Percentiles rank a stretch among this genome's conserved stretches.
Evolutionary conservation across 2,113 vertebrate genomes (phyloP).

Genomic region (Hypanus sabinus): DNA sequence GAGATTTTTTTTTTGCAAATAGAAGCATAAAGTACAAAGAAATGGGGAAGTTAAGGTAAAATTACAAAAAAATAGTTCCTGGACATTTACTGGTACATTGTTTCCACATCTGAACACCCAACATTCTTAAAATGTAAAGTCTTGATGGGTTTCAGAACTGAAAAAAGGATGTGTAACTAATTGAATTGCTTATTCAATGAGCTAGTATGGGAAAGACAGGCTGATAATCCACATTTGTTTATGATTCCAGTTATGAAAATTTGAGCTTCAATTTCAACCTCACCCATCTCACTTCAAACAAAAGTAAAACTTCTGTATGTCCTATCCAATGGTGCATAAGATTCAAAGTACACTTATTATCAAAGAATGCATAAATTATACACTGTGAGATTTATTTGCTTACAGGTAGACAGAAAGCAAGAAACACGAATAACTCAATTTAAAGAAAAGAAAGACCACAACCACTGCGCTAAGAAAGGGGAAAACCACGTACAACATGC

Average conservation of each 20-base stretch:
- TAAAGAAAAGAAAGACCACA: no score
- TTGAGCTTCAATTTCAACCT: not conserved
- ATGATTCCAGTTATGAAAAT: not conserved
- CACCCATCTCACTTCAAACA: not conserved
- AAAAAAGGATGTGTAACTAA: not conserved
- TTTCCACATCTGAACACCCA: not conserved
- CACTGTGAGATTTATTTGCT: no score
- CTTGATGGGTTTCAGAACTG: not conserved
- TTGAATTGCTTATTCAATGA: not conserved
- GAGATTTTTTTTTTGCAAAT: not conserved
- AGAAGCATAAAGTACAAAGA: not conserved
- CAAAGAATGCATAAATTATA: no score
- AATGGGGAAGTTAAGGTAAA: no score
- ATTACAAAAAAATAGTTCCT: no score
- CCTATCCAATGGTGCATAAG: no score
- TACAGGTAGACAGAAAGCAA: no score
- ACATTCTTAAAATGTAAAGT: not conserved
- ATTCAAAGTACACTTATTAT: no score
- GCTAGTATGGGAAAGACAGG: not conserved
- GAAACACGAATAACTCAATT: no score
- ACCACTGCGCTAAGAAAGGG: no score
- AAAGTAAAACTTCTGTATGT: not conserved
- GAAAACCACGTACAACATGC: no score
- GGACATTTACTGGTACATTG: not conserved
- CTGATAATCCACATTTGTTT: no score